Base-by-base conservation (phyloP, 2,797 vertebrate species). In the Sebastes matsubarae region DNA sequence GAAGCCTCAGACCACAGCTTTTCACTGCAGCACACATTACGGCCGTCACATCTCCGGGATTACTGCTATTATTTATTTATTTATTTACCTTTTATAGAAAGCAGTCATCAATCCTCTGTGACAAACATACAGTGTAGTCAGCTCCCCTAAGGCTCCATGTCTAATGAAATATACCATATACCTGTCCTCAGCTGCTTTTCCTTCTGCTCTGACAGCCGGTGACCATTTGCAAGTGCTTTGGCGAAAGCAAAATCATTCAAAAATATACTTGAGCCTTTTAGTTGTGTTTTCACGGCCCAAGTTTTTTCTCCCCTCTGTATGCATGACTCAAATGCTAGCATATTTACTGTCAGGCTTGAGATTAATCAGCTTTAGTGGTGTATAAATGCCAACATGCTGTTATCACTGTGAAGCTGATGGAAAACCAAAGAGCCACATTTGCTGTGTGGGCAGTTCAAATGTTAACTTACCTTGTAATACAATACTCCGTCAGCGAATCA, bases 1-100 rank as follows among this genome's bases (percentile, higher is more conserved):
- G 83, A 81, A 85, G 82, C 80, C 70, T 87, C 86, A 90, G 84
- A 92, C 89, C 81, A 58, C 88, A 88, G 89, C 60, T 85, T 88
- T 80, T 87, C 88, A 87, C 88, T 88, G 84, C 82, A 75, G 82
- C 87, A 69, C 85, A 87, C 85, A 93, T 93, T 93, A 89, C 89
- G 86, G 90, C 87, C 72, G 55, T 89, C 88, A 85, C 90, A 91
- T 94, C 86, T 92, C 68, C 34, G 73, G 93, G 90, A 94, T 95
- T 94, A 94, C 75, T 78, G 77, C 71, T 64, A 78, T 93, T 94
- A 91, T 95, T 95, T 95, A 93, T 94, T 94, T 94, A 89, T 94
- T 94, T 94, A 92, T 94, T 93, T 94, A 89, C 81, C 69, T 90
- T 46, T 91, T 86, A 89, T 83, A 88, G 81, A 92, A 94, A 91